These are phyloP conservation scores for Agapostemon virescens DNA, from an alignment of 2,888 invertebrate genomes.

Conservation along the genomic window DNA sequence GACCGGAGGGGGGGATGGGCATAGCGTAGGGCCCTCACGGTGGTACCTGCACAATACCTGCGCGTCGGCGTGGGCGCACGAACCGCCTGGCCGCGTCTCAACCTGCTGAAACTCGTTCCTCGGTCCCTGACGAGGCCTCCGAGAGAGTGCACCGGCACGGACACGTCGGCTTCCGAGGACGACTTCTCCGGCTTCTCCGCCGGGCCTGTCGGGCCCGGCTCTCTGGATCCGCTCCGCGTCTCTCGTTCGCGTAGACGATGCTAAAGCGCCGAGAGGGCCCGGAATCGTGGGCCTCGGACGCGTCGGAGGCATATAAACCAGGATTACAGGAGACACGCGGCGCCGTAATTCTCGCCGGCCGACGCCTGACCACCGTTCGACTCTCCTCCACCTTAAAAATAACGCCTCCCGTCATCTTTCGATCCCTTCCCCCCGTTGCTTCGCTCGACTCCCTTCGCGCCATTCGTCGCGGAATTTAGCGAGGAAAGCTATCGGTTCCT, in stretches of 20 bases:
- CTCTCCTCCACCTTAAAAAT: conserved; percentile 61
- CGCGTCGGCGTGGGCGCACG: conserved; percentile 68
- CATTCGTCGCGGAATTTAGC: neutral
- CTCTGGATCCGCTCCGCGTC: conserved; percentile 47
- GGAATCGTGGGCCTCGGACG: conserved; percentile 42
- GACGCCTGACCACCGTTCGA: conserved; percentile 50
- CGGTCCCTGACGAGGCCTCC: conserved; percentile 53
- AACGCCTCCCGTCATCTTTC: conserved; percentile 16
- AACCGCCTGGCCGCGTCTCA: conserved; percentile 66
- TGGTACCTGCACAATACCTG: conserved; percentile 65
- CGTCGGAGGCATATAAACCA: conserved; percentile 72
- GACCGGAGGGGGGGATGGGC: neutral
- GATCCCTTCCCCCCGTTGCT: neutral
- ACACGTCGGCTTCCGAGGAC: conserved; percentile 68
- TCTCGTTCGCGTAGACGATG: conserved; percentile 41
- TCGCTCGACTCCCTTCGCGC: neutral
- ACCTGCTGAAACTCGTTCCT: conserved; percentile 74
- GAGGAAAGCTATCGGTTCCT: neutral
- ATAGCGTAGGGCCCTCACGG: conserved; percentile 32
- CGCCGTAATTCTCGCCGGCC: conserved; percentile 70
- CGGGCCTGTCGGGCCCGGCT: conserved; percentile 43
- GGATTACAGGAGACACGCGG: conserved; percentile 73
- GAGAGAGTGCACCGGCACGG: conserved; percentile 56
- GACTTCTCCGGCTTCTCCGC: conserved; percentile 46
- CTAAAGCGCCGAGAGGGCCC: conserved; percentile 52